Base-by-base conservation (phyloP, 2,888 invertebrate species). In the Lordiphosa fenestrarum region DNA sequence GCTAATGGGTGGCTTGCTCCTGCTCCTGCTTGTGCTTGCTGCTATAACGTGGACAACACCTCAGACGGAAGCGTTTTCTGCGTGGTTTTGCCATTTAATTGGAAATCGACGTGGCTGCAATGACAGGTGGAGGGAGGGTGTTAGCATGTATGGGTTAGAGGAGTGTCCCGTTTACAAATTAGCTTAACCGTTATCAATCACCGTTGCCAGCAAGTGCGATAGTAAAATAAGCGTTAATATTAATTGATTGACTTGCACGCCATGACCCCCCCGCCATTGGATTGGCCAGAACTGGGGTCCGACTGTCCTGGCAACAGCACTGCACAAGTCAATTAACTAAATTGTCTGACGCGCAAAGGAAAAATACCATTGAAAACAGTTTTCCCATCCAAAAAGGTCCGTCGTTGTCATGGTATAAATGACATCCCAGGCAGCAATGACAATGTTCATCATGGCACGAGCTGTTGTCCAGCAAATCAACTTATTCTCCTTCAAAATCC, bases 51-150 rank as follows among this genome's bases (percentile, higher is more conserved):
- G 35, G 52, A 51, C 21, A 38, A 36, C 77, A 73, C 73, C 70
- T 76, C 71, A 70, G 63, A 71, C 75, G 83, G 56, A 69, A 67
- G 44, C 80, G 85, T 75, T 78, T 78, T 56, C 76, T 82, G 50
- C 85, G 83, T 82, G 61, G 42, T 63, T 66, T 75, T 59, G 85
- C 85, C 84, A 78, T 78, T 82, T 84, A 77, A 51, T 64, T 64
- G 56, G 37, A 36, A 63, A 41, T 66, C 60, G 47, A 56, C 53
- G 61, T 48, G 48, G 25, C 84, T 77, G 55, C 19, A 77, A 58
- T 6, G 33, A 36, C 1, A 57, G 10, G 15, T 35, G 13, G 10
- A 15, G 39, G 25, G 37, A 13, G 13, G 19, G 9, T 36, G 15
- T 19, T 47, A 35, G 6, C n/a, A 36, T 30, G 12, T 6, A 37